A percentile compares a stretch with the other conserved stretches of the same genome.
phyloP scores from a whole-genome alignment of 1,140 invertebrate genomes.

The Euura saliciscinereae region DNA sequence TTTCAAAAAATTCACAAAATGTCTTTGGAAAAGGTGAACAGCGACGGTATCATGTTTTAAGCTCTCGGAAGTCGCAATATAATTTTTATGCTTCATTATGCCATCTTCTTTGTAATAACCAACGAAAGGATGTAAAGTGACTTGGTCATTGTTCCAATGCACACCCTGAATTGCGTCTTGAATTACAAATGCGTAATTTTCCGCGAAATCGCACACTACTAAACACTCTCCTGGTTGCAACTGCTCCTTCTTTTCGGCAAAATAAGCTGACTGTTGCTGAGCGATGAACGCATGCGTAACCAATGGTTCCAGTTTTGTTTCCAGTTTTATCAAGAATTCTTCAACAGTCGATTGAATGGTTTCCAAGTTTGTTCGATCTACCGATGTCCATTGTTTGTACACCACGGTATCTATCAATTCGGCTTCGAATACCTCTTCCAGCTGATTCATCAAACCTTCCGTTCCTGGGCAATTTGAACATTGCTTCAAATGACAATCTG shows the following conservation, averaged over 20 bases:
- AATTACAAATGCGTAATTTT: constrained; percentile 39
- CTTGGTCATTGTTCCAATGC: constrained; percentile 36
- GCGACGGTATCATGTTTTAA: constrained; percentile 21
- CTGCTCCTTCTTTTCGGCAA: constrained; percentile 25
- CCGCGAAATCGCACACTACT: constrained; percentile 36
- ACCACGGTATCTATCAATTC: no score
- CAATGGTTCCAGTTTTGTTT: constrained; percentile 14
- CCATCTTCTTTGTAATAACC: constrained; percentile 19
- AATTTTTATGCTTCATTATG: constrained; percentile 19
- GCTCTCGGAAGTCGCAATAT: constrained; percentile 21
- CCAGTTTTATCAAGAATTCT: constrained; percentile 19
- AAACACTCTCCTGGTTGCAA: constrained; percentile 24
- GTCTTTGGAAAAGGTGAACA: constrained; percentile 21
- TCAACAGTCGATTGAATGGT: constrained; percentile 2
- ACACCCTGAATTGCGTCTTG: constrained; percentile 36
- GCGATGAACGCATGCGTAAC: constrained; percentile 33
- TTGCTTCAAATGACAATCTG: no score
- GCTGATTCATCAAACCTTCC: no score
- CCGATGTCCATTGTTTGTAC: no score
- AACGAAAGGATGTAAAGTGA: constrained; percentile 36
- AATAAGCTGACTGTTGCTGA: constrained; percentile 29
- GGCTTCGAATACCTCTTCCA: no score
- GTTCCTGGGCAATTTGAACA: no score
- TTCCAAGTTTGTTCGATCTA: constrained; percentile 7
- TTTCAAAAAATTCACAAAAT: not conserved